Conservation (phyloP, 2,797 vertebrate species). For the Selene dorsalis region DNA sequence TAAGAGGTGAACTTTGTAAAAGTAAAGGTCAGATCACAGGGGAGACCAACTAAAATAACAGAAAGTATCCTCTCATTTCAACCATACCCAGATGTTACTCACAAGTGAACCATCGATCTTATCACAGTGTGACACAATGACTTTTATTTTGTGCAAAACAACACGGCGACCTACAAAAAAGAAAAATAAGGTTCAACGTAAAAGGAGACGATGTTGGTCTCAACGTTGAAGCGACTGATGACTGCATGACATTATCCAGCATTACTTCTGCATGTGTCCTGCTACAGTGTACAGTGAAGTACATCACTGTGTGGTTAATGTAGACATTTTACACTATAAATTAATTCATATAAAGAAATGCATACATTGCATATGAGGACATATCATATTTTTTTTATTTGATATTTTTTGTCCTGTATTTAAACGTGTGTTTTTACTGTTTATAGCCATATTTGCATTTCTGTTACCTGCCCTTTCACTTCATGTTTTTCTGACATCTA, state of each 20-base stretch:
- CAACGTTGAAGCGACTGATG: background rate
- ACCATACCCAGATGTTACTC: background rate
- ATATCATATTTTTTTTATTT: background rate
- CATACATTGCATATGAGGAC: background rate
- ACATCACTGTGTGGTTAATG: background rate
- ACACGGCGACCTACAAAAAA: background rate
- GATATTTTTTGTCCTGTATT: too few species aligned
- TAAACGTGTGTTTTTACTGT: too few species aligned
- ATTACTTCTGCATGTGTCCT: background rate
- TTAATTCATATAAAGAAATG: background rate
- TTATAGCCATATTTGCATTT: too few species aligned
- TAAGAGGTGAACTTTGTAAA: constrained; percentile 24
- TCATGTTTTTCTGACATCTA: background rate
- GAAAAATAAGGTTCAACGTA: background rate
- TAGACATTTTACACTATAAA: background rate
- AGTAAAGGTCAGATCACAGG: constrained; percentile 45
- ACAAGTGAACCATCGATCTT: background rate
- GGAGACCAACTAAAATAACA: background rate
- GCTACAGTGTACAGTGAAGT: background rate
- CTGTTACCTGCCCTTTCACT: too few species aligned
- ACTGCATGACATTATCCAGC: constrained; percentile 5
- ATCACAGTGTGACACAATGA: background rate
- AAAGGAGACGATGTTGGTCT: background rate
- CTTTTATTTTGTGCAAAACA: constrained; percentile 5
- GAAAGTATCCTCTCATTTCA: constrained; percentile 22